phyloP scores from a whole-genome alignment of 2,888 invertebrate species.

The Trisateles emortualis region DNA sequence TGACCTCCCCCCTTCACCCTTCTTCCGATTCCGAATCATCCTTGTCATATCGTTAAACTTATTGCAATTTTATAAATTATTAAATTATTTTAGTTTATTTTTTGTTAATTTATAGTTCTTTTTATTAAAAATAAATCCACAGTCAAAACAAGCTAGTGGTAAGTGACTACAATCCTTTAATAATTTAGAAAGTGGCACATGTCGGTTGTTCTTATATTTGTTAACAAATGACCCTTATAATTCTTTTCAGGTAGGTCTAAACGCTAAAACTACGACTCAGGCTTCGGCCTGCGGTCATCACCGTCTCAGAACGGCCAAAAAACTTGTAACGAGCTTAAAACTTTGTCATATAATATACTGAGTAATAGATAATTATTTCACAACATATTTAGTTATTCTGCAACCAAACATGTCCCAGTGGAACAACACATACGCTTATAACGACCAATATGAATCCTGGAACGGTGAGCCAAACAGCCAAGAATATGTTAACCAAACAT shows the following conservation, averaged over 20 bases:
- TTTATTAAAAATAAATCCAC: slow-evolving; percentile 51
- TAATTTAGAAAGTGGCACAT: slow-evolving; percentile 62
- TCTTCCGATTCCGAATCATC: slow-evolving; percentile 69
- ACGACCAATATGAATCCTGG: slow-evolving; percentile 77
- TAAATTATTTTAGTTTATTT: slow-evolving; percentile 78
- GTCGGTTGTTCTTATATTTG: slow-evolving; percentile 56
- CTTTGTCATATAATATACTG: slow-evolving; percentile 30
- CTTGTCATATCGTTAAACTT: slow-evolving; percentile 69
- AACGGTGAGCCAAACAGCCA: slow-evolving; percentile 70
- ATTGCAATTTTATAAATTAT: slow-evolving; percentile 69
- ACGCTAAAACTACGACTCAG: slow-evolving; percentile 60
- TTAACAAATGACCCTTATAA: slow-evolving; percentile 47
- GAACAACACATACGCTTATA: slow-evolving; percentile 78
- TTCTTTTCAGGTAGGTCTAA: slow-evolving; percentile 61
- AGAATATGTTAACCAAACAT: slow-evolving; percentile 71
- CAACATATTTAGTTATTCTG: slow-evolving; percentile 48
- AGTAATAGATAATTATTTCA: slow-evolving; percentile 54
- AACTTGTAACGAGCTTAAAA: slow-evolving; percentile 45
- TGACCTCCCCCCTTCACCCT: slow-evolving; percentile 57
- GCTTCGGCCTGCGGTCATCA: slow-evolving; percentile 80
- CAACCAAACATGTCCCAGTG: slow-evolving; percentile 77
- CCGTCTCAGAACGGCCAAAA: slow-evolving; percentile 43
- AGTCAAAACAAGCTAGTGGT: slow-evolving; percentile 62
- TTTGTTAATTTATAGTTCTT: slow-evolving; percentile 63
- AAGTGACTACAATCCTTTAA: slow-evolving; percentile 48